Percentiles rank a stretch among this genome's conserved stretches.
phyloP scores from a whole-genome alignment of 2,797 vertebrate genomes.

The Xenentodon cancila region DNA sequence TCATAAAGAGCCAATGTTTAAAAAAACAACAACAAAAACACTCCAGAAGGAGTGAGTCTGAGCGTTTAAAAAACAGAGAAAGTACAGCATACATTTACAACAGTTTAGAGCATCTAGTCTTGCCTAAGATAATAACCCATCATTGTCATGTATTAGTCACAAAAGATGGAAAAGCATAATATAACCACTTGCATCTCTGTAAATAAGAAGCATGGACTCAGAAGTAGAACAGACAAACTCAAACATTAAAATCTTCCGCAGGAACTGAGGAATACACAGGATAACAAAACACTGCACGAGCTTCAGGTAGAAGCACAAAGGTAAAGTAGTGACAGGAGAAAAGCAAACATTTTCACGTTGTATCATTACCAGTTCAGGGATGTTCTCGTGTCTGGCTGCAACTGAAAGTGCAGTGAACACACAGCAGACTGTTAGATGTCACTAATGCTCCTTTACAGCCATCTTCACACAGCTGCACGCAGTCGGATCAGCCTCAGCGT shows the following conservation, averaged over 20 bases:
- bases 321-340: background rate
- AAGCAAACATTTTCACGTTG: background rate
- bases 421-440: conserved; percentile 30
- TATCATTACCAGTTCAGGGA: conserved; percentile 7
- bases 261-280: background rate
- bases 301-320: conserved; percentile 7
- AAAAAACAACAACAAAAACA: too few relatives aligned
- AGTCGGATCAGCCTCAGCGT: conserved; percentile 41
- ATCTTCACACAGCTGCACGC: conserved; percentile 36
- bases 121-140: too few relatives aligned
- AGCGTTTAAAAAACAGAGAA: too few relatives aligned
- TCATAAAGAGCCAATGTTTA: too few relatives aligned
- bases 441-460: conserved; percentile 32
- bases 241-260: background rate
- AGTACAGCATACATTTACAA: too few relatives aligned
- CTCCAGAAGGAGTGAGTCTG: too few relatives aligned
- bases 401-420: conserved; percentile 25
- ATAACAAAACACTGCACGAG: background rate
- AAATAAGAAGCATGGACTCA: background rate
- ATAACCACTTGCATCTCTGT: background rate
- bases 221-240: background rate
- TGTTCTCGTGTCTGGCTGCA: conserved; percentile 1
- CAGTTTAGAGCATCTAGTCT: too few relatives aligned
- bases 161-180: too few relatives aligned
- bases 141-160: too few relatives aligned